These are phyloP conservation scores for Drosophila lacicola DNA, from an alignment of 2,888 invertebrate genomes.

Conservation along the genomic window DNA sequence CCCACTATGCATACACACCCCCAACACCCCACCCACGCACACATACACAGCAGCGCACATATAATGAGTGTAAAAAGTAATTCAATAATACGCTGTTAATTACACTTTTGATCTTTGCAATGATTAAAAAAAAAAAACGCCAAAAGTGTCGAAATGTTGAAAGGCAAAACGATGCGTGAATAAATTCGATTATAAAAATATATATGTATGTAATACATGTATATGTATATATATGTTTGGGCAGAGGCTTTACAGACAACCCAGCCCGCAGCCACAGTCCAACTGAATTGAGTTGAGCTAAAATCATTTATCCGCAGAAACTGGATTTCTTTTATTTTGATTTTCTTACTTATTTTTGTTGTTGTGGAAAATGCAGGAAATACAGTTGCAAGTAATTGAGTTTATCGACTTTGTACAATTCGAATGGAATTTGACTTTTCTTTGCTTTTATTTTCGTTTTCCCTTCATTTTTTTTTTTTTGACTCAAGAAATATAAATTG, in stretches of 20 bases:
- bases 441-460: not conserved
- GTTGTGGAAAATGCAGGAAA: slow-evolving; percentile 15
- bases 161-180: slow-evolving; percentile 13
- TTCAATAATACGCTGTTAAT: slow-evolving; percentile 65
- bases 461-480: slow-evolving; percentile 4
- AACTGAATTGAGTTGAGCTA: slow-evolving; percentile 1
- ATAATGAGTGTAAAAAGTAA: slow-evolving; percentile 59
- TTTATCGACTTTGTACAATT: slow-evolving; percentile 13
- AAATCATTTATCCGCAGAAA: slow-evolving; percentile 24
- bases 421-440: slow-evolving; percentile 1
- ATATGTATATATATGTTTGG: not conserved
- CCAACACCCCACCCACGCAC: not conserved
- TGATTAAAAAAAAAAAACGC: slow-evolving; percentile 47
- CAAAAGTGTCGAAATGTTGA: slow-evolving; percentile 16
- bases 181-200: slow-evolving; percentile 31
- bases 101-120: slow-evolving; percentile 68
- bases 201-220: not conserved
- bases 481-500: not conserved
- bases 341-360: not conserved
- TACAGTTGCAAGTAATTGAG: slow-evolving; percentile 21
- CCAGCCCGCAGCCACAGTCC: slow-evolving; percentile 5
- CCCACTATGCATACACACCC: not conserved
- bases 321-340: slow-evolving; percentile 18
- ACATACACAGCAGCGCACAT: not conserved
- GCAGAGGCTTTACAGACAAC: slow-evolving; percentile 17